Evolutionary conservation across 37 sponge, comb jelly and placozoan genomes (phyloP).

Genomic region (Sycon ciliatum): DNA sequence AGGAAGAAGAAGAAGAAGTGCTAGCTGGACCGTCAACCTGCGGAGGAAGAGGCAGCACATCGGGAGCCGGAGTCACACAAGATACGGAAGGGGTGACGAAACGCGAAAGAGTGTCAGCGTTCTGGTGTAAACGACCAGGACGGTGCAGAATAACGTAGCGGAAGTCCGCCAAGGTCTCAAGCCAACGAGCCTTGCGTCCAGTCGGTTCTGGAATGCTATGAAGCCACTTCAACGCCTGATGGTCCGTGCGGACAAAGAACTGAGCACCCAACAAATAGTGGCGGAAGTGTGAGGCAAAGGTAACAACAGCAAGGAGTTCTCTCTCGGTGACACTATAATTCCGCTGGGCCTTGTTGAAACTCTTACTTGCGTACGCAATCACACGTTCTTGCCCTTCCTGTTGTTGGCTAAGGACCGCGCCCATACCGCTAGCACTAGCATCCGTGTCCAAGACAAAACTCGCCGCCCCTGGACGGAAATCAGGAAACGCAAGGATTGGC

Average conservation of each 20-base stretch:
- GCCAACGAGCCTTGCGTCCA: constrained; percentile 28
- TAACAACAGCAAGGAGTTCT: constrained; percentile 32
- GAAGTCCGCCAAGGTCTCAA: constrained; percentile 24
- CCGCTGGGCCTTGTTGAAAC: constrained; percentile 2
- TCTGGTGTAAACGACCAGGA: constrained; percentile 13
- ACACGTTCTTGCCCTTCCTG: too few relatives aligned
- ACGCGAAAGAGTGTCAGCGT: constrained; percentile 34
- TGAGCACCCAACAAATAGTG: constrained; percentile 9
- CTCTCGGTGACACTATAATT: constrained; percentile 26
- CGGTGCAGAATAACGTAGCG: constrained; percentile 24
- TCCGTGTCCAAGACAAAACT: too few relatives aligned
- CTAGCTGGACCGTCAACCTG: too few relatives aligned
- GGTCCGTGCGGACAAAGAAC: constrained; percentile 24
- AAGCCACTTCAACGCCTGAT: constrained; percentile 10
- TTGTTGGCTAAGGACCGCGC: too few relatives aligned
- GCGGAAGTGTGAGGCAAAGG: constrained; percentile 12
- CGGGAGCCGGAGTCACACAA: too few relatives aligned
- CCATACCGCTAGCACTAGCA: too few relatives aligned
- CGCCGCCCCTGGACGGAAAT: too few relatives aligned
- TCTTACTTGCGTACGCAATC: constrained; percentile 22
- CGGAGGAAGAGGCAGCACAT: too few relatives aligned
- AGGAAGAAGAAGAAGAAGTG: too few relatives aligned
- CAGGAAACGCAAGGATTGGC: too few relatives aligned
- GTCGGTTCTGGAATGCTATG: constrained; percentile 15
- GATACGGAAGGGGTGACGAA: too few relatives aligned